phyloP scores from a whole-genome alignment of 2,113 vertebrate genomes.

The Leptobrachium leishanense region DNA sequence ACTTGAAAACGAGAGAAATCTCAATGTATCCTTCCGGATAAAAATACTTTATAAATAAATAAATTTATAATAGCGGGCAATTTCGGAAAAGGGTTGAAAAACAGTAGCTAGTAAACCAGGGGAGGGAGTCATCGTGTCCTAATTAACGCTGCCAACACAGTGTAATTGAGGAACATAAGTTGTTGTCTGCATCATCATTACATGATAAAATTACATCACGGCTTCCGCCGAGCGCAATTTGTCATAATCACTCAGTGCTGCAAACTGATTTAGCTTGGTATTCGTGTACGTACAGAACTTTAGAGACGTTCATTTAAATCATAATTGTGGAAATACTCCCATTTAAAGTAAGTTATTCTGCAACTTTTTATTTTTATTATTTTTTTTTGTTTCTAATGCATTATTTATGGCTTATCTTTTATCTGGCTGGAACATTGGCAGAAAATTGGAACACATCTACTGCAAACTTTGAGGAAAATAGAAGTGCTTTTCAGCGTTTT shows the following conservation, averaged over 20 bases:
- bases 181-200: slow-evolving; percentile 17
- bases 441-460: slow-evolving; percentile 20
- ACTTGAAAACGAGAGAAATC: too few relatives aligned
- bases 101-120: slow-evolving; percentile 5
- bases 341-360: slow-evolving; percentile 14
- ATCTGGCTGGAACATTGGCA: slow-evolving; percentile 14
- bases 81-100: background rate
- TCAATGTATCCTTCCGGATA: too few relatives aligned
- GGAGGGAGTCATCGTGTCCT: slow-evolving; percentile 32
- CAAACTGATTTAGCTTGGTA: slow-evolving; percentile 24
- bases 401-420: slow-evolving; percentile 39
- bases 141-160: slow-evolving; percentile 29
- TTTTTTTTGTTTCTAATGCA: slow-evolving; percentile 19
- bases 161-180: slow-evolving; percentile 34
- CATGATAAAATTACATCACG: slow-evolving; percentile 36
- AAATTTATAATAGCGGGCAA: too few relatives aligned
- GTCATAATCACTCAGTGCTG: slow-evolving; percentile 30
- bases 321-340: slow-evolving; percentile 19
- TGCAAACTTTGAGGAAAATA: slow-evolving; percentile 29
- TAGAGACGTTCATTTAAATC: slow-evolving; percentile 24
- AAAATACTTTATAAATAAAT: too few relatives aligned
- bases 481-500: slow-evolving; percentile 36
- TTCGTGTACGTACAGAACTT: slow-evolving; percentile 3
- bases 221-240: slow-evolving; percentile 24
- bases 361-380: background rate